Conservation (phyloP, 2,113 vertebrate genomes). For the Todiramphus saurophagus region DNA sequence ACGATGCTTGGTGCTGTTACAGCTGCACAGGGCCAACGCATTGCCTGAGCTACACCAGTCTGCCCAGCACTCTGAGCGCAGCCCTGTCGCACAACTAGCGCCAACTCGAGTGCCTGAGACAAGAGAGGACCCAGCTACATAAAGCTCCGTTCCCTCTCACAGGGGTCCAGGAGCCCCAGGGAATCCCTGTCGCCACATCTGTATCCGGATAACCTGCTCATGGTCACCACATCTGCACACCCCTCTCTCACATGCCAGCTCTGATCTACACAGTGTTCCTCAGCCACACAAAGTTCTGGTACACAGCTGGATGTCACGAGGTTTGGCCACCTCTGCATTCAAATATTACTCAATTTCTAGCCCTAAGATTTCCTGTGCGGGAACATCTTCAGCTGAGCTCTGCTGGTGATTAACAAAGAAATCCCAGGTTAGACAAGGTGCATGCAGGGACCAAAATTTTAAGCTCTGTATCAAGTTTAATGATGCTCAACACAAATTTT, state of each 20-base stretch:
- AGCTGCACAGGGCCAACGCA: background rate
- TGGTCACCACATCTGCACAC: background rate
- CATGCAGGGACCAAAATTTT: background rate
- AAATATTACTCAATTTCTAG: background rate
- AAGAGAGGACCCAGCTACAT: background rate
- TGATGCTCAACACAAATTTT: background rate
- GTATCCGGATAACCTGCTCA: too few relatives aligned
- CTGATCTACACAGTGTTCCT: background rate
- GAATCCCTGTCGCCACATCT: background rate
- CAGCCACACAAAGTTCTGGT: background rate
- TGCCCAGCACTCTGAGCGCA: accelerated
- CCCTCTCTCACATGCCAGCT: background rate
- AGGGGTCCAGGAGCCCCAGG: background rate
- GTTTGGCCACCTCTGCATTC: background rate
- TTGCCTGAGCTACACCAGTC: accelerated
- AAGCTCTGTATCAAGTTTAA: background rate
- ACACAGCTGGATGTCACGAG: background rate
- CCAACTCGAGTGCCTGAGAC: background rate
- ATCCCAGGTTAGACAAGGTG: background rate
- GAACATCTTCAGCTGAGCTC: background rate
- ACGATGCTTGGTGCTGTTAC: accelerated
- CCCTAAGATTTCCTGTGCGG: background rate
- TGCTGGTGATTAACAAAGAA: background rate
- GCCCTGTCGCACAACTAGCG: background rate
- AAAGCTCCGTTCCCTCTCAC: background rate